phyloP scores from a whole-genome alignment of 2,113 vertebrate genomes.

The Rhodinocichla rosea region DNA sequence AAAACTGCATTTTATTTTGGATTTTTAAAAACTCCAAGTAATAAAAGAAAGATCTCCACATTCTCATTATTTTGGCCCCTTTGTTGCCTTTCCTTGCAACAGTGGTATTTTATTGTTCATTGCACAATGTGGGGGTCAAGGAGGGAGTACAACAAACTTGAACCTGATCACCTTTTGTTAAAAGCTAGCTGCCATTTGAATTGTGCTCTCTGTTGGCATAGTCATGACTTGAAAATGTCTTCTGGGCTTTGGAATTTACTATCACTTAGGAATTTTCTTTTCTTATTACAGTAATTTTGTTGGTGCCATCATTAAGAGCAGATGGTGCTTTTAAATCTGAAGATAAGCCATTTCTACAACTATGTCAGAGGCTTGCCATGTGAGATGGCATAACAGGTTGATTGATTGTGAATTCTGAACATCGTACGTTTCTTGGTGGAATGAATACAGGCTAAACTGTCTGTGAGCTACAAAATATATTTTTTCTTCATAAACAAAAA shows the following conservation, averaged over 20 bases:
- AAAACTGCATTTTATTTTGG: not conserved
- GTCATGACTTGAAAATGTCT: not conserved
- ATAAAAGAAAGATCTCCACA: not conserved
- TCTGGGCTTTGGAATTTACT: not conserved
- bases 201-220: not conserved
- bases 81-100: not conserved
- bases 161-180: not conserved
- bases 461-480: not conserved
- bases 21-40: not conserved
- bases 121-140: not conserved
- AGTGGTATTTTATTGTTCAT: not conserved
- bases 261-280: not conserved
- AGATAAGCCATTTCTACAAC: slow-evolving; percentile 3
- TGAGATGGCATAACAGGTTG: not conserved
- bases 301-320: not conserved
- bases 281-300: not conserved
- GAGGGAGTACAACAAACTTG: not conserved
- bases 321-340: slow-evolving; percentile 11
- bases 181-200: not conserved
- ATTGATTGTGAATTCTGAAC: not conserved
- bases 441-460: not conserved
- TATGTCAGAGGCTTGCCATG: not conserved
- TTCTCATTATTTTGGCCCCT: not conserved
- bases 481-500: not conserved
- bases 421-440: not conserved